Base-by-base conservation (phyloP, 2,888 invertebrate genomes). In the Ennomos erosarius region DNA sequence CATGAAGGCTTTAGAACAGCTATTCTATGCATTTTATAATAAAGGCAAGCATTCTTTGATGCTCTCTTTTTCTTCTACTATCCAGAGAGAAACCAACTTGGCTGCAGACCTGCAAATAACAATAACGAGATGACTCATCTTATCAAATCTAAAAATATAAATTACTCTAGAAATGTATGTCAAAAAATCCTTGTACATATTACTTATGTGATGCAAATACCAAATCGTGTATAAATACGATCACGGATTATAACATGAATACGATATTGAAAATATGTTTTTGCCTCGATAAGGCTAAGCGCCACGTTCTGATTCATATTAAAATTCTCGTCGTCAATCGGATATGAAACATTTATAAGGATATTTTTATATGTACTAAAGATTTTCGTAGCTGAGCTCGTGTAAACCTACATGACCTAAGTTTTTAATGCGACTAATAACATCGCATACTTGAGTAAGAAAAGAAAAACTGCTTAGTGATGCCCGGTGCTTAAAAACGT, bases 281-380 rank as follows among this genome's bases (percentile, higher is more conserved):
- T 40, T 34, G 11, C 33, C 40, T 12, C 49, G 35, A 35, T 35
- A 35, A 35, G 34, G 39, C 39, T 39, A 42, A 42, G 50, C 50
- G 35, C 42, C 58, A 58, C 39, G 56, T 59, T 44, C 47, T 5
- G 34, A 58, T 48, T 34, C 13, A 55, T 62, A 51, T 58, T 52
- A 45, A 57, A 55, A 53, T 53, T 50, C 39, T 49, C 49, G 51
- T 58, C 52, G 42, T 42, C 52, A 52, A 57, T 52, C 48, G 45
- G 47, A 55, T 58, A 50, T 49, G 53, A 53, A 33, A 47, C 46
- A 45, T 47, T 52, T 55, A 48, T 39, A 6, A 26, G 38, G 26
- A 33, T 38, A 48, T 38, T 51, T 50, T 13, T 50, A 42, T 35
- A 37, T 43, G 43, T 42, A 13, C 10, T 51, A 36, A 51, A 36